Percentiles rank a stretch among this genome's conserved stretches.
These are phyloP conservation scores for Thymallus thymallus DNA, from an alignment of 2,113 vertebrate genomes.

Conservation along the genomic window DNA sequence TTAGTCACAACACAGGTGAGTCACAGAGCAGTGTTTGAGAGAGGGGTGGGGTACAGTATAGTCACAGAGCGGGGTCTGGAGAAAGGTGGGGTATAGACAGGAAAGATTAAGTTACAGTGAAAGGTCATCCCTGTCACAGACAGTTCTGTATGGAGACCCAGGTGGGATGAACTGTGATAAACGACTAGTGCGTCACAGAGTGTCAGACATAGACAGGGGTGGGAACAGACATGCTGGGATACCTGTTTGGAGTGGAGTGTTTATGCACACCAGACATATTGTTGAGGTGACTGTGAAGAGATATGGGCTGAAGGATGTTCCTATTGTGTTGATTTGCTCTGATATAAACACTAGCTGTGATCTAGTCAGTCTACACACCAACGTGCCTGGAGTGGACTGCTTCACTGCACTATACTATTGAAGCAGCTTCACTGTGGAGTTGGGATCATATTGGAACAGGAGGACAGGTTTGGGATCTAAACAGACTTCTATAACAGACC, in stretches of 20 bases:
- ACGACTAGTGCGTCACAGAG: constrained; percentile 38
- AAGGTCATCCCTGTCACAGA: too few relatives aligned
- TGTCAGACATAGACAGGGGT: neutral
- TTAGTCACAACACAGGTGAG: constrained; percentile 36
- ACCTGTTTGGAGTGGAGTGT: constrained; percentile 15
- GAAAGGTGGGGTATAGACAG: too few relatives aligned
- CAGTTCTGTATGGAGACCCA: too few relatives aligned
- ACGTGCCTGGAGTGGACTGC: neutral
- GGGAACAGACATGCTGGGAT: constrained; percentile 18
- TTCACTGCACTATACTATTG: neutral
- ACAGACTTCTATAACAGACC: neutral
- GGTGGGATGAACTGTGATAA: too few relatives aligned
- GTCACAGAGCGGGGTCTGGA: constrained; percentile 50
- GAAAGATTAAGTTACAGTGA: constrained; percentile 7
- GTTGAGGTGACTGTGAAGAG: neutral
- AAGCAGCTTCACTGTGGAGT: neutral
- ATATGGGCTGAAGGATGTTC: neutral
- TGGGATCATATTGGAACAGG: neutral
- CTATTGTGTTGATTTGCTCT: neutral
- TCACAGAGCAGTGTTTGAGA: neutral
- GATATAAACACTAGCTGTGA: neutral
- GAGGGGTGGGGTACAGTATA: too few relatives aligned
- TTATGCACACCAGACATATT: neutral
- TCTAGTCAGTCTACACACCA: neutral
- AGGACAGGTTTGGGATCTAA: too few relatives aligned